phyloP scores from a whole-genome alignment of 2,888 invertebrate species.

The Tenthredo amoena region DNA sequence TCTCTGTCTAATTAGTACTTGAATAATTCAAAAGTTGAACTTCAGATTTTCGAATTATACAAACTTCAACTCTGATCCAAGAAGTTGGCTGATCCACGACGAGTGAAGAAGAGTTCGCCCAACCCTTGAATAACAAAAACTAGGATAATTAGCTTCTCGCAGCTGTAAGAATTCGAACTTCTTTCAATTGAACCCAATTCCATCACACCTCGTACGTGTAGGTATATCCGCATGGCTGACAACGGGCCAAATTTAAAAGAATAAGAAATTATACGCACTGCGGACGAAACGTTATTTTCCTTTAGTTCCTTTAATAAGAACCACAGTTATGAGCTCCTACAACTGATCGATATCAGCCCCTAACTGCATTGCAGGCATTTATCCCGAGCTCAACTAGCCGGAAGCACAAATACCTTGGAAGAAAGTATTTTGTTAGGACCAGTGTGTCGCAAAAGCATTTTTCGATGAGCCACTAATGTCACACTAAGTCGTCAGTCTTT shows the following conservation, averaged over 20 bases:
- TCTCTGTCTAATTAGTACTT: slow-evolving; percentile 15
- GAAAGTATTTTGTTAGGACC: background rate
- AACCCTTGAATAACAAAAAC: background rate
- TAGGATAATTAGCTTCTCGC: background rate
- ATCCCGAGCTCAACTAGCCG: background rate
- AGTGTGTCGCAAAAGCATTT: background rate
- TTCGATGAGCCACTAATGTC: background rate
- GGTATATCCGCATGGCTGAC: background rate
- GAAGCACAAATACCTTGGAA: background rate
- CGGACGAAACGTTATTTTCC: slow-evolving; percentile 8
- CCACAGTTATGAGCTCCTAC: slow-evolving; percentile 19
- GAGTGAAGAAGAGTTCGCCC: background rate
- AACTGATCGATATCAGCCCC: slow-evolving; percentile 70
- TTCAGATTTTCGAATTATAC: background rate
- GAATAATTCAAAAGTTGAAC: slow-evolving; percentile 7
- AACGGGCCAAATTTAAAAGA: background rate
- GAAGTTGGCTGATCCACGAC: background rate
- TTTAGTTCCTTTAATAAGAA: background rate
- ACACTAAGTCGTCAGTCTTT: background rate
- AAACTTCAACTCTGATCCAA: background rate
- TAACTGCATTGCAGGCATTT: slow-evolving; percentile 72
- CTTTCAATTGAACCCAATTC: background rate
- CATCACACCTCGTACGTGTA: background rate
- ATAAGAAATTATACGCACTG: slow-evolving; percentile 14
- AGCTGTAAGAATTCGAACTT: background rate